phyloP scores from a whole-genome alignment of 1,140 invertebrate genomes.

The Dendroctonus ponderosae region DNA sequence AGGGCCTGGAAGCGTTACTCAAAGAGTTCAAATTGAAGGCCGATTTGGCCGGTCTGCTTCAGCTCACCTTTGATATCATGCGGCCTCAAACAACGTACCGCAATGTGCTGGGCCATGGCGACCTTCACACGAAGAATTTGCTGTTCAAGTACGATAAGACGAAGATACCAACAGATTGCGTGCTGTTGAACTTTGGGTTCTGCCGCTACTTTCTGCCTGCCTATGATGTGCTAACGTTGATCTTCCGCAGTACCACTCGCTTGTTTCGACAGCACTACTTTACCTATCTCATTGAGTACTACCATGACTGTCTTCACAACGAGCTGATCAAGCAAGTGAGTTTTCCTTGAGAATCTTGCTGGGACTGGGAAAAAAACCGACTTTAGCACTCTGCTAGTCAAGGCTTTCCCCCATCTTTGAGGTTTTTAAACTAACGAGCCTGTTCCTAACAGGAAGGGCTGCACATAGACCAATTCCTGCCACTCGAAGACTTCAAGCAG shows the following conservation, averaged over 20 bases:
- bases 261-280: constrained; percentile 28
- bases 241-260: constrained; percentile 15
- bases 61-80: constrained; percentile 10
- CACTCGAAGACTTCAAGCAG: constrained; percentile 19
- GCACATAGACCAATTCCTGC: constrained; percentile 6
- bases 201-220: constrained; percentile 27
- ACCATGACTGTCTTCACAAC: constrained; percentile 16
- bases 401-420: too few relatives aligned
- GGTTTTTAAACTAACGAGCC: too few relatives aligned
- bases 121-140: constrained; percentile 24
- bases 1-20: constrained; percentile 17
- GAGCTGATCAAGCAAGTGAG: constrained; percentile 12
- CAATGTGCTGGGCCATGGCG: constrained; percentile 24
- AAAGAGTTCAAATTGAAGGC: constrained; percentile 2
- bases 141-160: constrained; percentile 26
- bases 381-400: too few relatives aligned
- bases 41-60: constrained; percentile 1
- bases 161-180: constrained; percentile 8
- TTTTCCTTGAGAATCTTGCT: too few relatives aligned
- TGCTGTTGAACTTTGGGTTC: constrained; percentile 16
- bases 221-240: constrained; percentile 23
- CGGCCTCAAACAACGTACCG: constrained; percentile 20
- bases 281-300: constrained; percentile 22
- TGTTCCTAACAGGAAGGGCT: background rate
- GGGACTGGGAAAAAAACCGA: too few relatives aligned